Evolutionary conservation across 2,113 vertebrate species (phyloP).

Genomic region (Blennius ocellaris): DNA sequence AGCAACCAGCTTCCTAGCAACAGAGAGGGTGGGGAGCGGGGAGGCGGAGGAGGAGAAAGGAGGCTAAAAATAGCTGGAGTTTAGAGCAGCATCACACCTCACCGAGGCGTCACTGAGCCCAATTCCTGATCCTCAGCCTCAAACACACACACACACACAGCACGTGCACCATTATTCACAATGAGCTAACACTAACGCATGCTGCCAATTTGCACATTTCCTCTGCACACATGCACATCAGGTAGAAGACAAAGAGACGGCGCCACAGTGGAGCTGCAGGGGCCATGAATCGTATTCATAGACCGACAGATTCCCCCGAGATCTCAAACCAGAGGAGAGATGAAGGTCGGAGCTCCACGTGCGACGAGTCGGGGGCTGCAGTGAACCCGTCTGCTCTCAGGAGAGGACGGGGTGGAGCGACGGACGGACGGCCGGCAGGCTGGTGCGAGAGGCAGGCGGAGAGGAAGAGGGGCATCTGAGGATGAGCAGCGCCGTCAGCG

Average conservation of each 20-base stretch:
- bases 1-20: conserved; percentile 77
- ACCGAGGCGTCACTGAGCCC: conserved; percentile 49
- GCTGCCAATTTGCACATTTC: conserved; percentile 9
- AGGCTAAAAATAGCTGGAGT: conserved; percentile 75
- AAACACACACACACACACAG: conserved; percentile 31
- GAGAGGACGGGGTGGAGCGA: conserved; percentile 4
- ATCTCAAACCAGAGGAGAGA: conserved; percentile 47
- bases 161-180: conserved; percentile 26
- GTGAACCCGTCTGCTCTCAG: conserved; percentile 6
- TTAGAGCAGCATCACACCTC: conserved; percentile 74
- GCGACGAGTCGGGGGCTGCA: conserved; percentile 37
- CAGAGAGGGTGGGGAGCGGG: conserved; percentile 19
- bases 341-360: too few species aligned
- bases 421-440: conserved; percentile 1
- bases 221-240: background rate
- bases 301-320: conserved; percentile 36
- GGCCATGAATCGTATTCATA: conserved; percentile 55
- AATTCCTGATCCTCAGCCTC: conserved; percentile 48
- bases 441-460: background rate
- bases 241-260: background rate
- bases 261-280: conserved; percentile 10
- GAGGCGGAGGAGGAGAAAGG: conserved; percentile 35
- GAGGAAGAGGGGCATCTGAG: conserved; percentile 9
- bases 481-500: conserved; percentile 39
- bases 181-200: conserved; percentile 32